phyloP scores from a whole-genome alignment of 2,797 vertebrate genomes.

The Pristis pectinata region DNA sequence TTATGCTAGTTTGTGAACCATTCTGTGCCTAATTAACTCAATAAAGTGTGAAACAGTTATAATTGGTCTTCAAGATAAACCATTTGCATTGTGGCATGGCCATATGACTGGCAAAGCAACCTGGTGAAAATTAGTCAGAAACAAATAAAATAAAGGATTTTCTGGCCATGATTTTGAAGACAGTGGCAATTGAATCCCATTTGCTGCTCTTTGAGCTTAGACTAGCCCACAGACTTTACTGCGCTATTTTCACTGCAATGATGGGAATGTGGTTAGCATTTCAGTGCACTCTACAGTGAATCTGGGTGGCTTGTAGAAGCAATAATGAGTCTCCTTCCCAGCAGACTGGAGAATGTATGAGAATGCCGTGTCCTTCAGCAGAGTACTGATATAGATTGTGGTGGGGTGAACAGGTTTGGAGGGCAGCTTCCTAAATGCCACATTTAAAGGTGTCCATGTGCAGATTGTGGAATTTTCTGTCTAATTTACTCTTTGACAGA shows the following conservation, averaged over 20 bases:
- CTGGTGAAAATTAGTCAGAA: background rate
- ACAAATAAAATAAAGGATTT: background rate
- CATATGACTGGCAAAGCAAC: background rate
- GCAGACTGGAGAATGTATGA: too few relatives aligned
- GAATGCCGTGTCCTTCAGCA: background rate
- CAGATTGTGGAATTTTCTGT: background rate
- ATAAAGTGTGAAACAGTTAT: background rate
- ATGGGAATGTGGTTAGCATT: too few relatives aligned
- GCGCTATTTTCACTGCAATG: too few relatives aligned
- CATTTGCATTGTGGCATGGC: background rate
- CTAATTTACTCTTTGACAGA: background rate
- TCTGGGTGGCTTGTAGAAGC: too few relatives aligned
- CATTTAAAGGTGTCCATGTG: background rate
- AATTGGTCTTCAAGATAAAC: too few relatives aligned
- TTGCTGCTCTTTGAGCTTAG: too few relatives aligned
- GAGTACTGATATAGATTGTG: background rate
- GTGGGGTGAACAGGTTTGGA: background rate
- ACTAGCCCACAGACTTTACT: too few relatives aligned
- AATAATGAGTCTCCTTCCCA: too few relatives aligned
- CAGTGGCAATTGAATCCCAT: too few relatives aligned
- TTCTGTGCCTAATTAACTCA: background rate
- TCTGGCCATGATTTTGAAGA: background rate
- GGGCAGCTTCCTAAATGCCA: background rate
- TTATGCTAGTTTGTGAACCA: background rate
- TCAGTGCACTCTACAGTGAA: too few relatives aligned